Conservation (phyloP, 2,797 vertebrate genomes). For the Xiphophorus birchmanni region DNA sequence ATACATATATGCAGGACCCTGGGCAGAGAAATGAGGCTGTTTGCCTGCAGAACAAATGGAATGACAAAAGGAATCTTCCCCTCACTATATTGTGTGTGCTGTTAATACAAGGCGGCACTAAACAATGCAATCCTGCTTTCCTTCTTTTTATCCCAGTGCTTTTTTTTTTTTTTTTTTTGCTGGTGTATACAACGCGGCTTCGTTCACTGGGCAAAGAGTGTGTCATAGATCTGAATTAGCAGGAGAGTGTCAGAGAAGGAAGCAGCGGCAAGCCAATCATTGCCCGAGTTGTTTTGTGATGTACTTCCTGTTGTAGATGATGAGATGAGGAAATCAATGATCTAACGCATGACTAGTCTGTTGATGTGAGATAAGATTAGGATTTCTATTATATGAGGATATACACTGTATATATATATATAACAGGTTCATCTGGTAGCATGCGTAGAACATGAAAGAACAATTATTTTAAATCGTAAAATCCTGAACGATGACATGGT, state of each 20-base stretch:
- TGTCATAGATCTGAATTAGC: slow-evolving; percentile 69
- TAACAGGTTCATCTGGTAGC: slow-evolving; percentile 12
- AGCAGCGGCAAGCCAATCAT: slow-evolving; percentile 38
- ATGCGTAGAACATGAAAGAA: slow-evolving; percentile 20
- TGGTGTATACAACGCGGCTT: slow-evolving; percentile 41
- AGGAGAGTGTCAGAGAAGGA: slow-evolving; percentile 46
- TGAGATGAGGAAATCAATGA: slow-evolving; percentile 25
- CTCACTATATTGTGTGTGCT: slow-evolving; percentile 66
- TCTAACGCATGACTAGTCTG: slow-evolving; percentile 29
- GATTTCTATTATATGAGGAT: slow-evolving; percentile 9
- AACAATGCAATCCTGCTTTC: slow-evolving; percentile 71
- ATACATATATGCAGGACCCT: slow-evolving; percentile 49
- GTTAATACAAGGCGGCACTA: slow-evolving; percentile 79
- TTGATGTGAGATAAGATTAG: slow-evolving; percentile 9
- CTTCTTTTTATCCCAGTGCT: slow-evolving; percentile 44
- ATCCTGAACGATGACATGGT: slow-evolving; percentile 37
- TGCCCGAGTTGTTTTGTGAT: slow-evolving; percentile 36
- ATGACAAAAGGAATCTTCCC: slow-evolving; percentile 81
- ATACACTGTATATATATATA: slow-evolving; percentile 1
- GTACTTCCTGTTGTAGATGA: slow-evolving; percentile 43
- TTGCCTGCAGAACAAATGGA: slow-evolving; percentile 80
- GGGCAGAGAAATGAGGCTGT: slow-evolving; percentile 75
- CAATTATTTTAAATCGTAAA: slow-evolving; percentile 26
- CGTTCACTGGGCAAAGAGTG: slow-evolving; percentile 43
- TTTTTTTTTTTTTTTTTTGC: neutral